Base-by-base conservation (phyloP, 2,888 invertebrate species). In the Xanthorhoe spadicearia region DNA sequence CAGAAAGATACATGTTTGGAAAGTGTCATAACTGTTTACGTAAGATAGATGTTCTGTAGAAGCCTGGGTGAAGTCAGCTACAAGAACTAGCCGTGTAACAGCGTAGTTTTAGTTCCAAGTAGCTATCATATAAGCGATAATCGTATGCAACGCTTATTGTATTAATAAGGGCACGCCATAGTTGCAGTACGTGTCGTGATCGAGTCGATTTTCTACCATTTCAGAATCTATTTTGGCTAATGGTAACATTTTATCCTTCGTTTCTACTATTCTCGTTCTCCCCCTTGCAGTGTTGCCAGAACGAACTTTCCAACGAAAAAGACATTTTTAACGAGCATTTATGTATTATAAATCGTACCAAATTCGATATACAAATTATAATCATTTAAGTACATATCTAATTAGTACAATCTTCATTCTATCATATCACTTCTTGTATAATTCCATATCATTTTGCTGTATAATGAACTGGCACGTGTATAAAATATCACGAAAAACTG, bases 141-240 rank as follows among this genome's bases (percentile, higher is more conserved):
- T 84, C 89, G 93, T 93, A 93, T 93, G 92, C 93, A 93, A 93
- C 93, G 92, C 93, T 93, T 93, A 93, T 93, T 93, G 89, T 90
- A 89, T 88, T 80, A 87, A 93, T 92, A 92, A 90, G 92, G 90
- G 89, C 86, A 83, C 86, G 87, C 88, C 89, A 84, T 88, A 84
- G 92, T 92, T 93, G 93, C 92, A 93, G 90, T 93, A 93, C 93
- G 87, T 85, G 86, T 92, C 91, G 92, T 92, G 92, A 88, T 86
- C 85, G 91, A 91, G 92, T 92, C 92, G 82, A 86, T 81, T 74
- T 75, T 67, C 72, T 76, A 74, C 65, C 70, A 71, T 69, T 69
- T 74, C 70, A 67, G 70, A 64, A 72, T 64, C 56, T 59, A 71
- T 70, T 75, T 74, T 74, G 76, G 35, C 64, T 67, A 72, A 75